Evolutionary conservation across 2,888 invertebrate genomes (phyloP), one percentile per base, ranked within the genome.

Genomic region (Polyommatus icarus): DNA sequence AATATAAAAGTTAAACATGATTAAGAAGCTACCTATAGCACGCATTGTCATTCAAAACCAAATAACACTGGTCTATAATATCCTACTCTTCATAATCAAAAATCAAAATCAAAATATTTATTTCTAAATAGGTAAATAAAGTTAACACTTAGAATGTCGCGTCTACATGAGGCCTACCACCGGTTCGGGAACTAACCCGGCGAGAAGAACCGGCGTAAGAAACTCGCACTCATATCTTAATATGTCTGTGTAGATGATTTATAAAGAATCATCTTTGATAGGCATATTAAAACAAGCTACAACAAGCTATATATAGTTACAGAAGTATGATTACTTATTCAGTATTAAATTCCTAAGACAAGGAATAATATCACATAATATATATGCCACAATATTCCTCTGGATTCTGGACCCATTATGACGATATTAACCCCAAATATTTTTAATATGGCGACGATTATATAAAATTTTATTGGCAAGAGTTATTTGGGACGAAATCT

Each of bases 401-500:
- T 18, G 4, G 5, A 67, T 29, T 5, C 29, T 29, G 29, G 29
- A 6, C 8, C 32, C 29, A 67, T 67, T 67, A 67, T 18, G 67
- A 67, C 18, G 67, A 32, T 67, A 67, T 15, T 67, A 67, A 67
- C 67, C 29, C 29, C 29, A 67, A 67, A 67, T 67, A 67, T 67
- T 29, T 67, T 67, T 15, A 67, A 67, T 67, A 67, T 32, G 67
- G 15, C 18, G 67, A 29, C 67, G 67, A 67, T 29, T 67, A 32
- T 67, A 67, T 67, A 29, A 29, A 8, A 29, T 32, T 67, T 29
- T 67, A 67, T 67, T 67, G 29, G 15, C 67, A 15, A 29, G 15
- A 67, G 29, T 29, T 67, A 67, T 67, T 67, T 18, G 29, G 67
- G 67, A 67, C 29, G 15, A 67, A 67, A 78, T 78, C 78, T 77